Conservation (phyloP, 2,113 vertebrate species). For the Pangasianodon hypophthalmus region DNA sequence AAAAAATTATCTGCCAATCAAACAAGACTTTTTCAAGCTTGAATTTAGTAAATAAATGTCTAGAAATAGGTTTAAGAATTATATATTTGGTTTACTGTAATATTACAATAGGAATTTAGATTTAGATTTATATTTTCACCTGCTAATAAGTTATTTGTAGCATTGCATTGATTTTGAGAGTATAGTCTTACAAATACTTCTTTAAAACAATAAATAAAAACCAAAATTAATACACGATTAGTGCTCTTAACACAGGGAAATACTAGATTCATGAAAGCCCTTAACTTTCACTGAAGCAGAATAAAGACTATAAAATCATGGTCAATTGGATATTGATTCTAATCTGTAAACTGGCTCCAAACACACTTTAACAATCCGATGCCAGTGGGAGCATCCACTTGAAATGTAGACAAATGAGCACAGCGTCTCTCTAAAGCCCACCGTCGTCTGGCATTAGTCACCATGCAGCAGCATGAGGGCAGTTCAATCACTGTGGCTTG, state of each 20-base stretch:
- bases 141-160: background rate
- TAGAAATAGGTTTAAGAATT: background rate
- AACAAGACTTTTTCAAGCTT: too few relatives aligned
- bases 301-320: constrained; percentile 52
- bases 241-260: constrained; percentile 28
- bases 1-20: too few relatives aligned
- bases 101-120: background rate
- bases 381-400: constrained; percentile 57
- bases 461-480: constrained; percentile 48
- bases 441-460: constrained; percentile 57
- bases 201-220: background rate
- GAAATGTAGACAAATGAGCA: constrained; percentile 61
- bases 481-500: constrained; percentile 40
- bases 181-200: background rate
- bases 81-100: background rate
- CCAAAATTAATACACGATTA: constrained; percentile 1
- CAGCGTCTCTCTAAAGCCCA: constrained; percentile 57
- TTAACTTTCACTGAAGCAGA: constrained; percentile 50
- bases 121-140: background rate
- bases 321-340: constrained; percentile 66
- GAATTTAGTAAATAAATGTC: background rate
- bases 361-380: constrained; percentile 55
- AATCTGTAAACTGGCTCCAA: constrained; percentile 49
- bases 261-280: constrained; percentile 48
- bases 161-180: background rate